Base-by-base conservation (phyloP, 2,113 vertebrate genomes). In the Odobenus rosmarus region DNA sequence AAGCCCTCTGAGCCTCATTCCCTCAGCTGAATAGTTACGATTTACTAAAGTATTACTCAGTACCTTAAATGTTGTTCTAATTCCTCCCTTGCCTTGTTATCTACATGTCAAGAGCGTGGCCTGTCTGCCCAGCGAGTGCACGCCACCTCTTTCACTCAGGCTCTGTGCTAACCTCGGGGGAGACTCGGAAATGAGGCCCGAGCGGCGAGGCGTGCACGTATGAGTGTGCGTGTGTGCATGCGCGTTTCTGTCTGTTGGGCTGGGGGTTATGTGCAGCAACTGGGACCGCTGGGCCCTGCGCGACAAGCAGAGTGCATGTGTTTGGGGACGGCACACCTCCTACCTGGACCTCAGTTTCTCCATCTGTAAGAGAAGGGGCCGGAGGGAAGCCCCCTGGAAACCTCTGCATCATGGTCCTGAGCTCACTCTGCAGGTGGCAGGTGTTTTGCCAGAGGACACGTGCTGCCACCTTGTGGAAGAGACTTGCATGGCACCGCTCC, bases 391-490 rank as follows among this genome's bases (percentile, higher is more conserved):
- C 28, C 36, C 28, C 42, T 0, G 15, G 8, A 6, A 2, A 6
- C 2, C 26, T 28, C 23, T 0, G 8, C 24, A 62, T 33, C 31
- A 19, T 2, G 55, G 16, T 53, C n/a, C 61, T n/a, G 7, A n/a
- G 64, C 46, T 24, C 42, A 0, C 57, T 3, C 8, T 6, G 59
- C 55, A 3, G 49, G 57, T 11, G 28, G 62, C 39, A 9, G 5
- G 31, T 8, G 36, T 21, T 18, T 64, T 55, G 46, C 3, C 3
- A 13, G 31, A 76, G 69, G 93, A 39, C 69, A 26, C 0, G 71
- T 83, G 94, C 97, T 97, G 98, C 97, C 98, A n/a, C 74, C 98
- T 98, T 88, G 95, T 98, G 98, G 98, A 11, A 2, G n/a, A 36
- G 9, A 3, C 21, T 0, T 0, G 26, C 26, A 28, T 12, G 18